A percentile compares a stretch with the other conserved stretches of the same genome.
Evolutionary conservation across 2,888 invertebrate genomes (phyloP).

Genomic region (Lasioglossum zephyrum): DNA sequence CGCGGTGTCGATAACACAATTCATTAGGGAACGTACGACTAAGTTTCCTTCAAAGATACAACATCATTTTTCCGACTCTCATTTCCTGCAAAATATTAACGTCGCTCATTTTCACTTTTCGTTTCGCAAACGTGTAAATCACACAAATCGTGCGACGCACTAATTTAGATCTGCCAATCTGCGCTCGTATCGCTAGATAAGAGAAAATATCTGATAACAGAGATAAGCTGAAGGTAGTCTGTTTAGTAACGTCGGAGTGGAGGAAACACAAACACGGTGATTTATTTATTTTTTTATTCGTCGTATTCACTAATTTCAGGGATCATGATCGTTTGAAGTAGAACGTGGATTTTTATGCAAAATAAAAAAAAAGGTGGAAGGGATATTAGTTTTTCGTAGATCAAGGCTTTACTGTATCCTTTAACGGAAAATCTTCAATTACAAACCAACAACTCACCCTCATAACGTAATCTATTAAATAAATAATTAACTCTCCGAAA

Average conservation of each 20-base stretch:
- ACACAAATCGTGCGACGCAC: not conserved
- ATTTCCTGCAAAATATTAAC: not conserved
- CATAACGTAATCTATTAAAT: too few relatives aligned
- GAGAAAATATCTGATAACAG: conserved; percentile 10
- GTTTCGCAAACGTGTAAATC: not conserved
- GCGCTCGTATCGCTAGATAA: conserved; percentile 11
- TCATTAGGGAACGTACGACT: not conserved
- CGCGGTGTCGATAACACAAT: not conserved
- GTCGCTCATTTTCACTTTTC: not conserved
- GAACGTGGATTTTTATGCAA: not conserved
- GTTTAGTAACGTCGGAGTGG: not conserved
- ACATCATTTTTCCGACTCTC: not conserved
- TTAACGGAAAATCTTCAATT: too few relatives aligned
- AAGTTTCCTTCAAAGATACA: not conserved
- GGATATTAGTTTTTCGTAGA: too few relatives aligned
- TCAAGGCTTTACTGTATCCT: too few relatives aligned
- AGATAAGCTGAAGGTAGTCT: not conserved
- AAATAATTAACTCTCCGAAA: too few relatives aligned
- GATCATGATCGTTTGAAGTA: not conserved
- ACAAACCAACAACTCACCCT: too few relatives aligned
- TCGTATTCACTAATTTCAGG: not conserved
- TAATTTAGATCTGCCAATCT: not conserved
- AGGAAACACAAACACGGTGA: not conserved
- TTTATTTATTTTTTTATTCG: not conserved
- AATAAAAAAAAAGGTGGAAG: too few relatives aligned